Base-by-base conservation (phyloP, 2,888 invertebrate genomes). In the Thera obeliscata region DNA sequence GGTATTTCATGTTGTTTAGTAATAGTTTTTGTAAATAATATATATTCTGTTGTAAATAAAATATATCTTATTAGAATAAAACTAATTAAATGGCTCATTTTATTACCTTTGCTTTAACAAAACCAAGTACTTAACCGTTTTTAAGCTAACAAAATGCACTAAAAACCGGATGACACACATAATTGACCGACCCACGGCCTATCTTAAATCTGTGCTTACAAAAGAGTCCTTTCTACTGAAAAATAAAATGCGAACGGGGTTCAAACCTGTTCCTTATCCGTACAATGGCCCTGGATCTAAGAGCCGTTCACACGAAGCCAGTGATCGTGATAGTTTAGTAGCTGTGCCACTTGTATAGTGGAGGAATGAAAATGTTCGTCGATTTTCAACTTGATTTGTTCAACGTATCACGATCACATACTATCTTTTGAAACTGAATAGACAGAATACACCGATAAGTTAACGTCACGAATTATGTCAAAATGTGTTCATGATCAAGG, bases 151-250 rank as follows among this genome's bases (percentile, higher is more conserved):
- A 38, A 65, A 62, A 65, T 55, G 49, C 61, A 67, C 64, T 70
- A 61, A 67, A 69, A 64, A 67, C 70, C 66, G 64, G 64, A 70
- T 67, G 64, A 70, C 70, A 70, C 58, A 64, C 70, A 70, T 70
- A 67, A 70, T 66, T 66, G 67, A 67, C 64, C 64, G 36, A 52
- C 63, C 58, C 36, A 54, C 57, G 36, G 56, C 56, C 48, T 68
- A 71, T 71, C 71, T 71, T 36, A 66, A 68, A 71, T 71, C 71
- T 61, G 66, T 22, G 62, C 60, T 69, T 64, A 67, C 63, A 63
- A 70, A 70, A 61, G 67, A 65, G 55, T 41, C 62, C 64, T 66
- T 66, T 70, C 66, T 67, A 68, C 71, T 71, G 71, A 71, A 71
- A 71, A 71, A 67, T 71, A 71, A 71, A 71, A 62, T 55, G 62